Conservation (phyloP, 2,888 invertebrate species). For the Empis stercorea region DNA sequence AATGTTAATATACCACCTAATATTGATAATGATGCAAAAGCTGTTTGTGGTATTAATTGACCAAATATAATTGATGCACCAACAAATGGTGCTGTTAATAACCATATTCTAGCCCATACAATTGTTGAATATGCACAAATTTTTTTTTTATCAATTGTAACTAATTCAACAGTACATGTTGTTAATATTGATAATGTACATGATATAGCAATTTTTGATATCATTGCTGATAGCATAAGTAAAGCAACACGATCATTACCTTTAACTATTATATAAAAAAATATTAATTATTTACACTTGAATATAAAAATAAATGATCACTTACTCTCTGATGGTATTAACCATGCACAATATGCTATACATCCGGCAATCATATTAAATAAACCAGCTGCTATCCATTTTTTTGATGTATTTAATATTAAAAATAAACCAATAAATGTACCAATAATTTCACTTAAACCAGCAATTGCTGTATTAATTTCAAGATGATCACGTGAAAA, state of each 20-base stretch:
- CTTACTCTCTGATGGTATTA: conserved; percentile 29
- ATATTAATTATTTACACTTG: not conserved
- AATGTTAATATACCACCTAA: conserved; percentile 30
- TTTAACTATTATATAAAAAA: conserved; percentile 17
- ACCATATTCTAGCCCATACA: conserved; percentile 36
- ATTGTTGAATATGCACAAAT: conserved; percentile 34
- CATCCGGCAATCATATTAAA: conserved; percentile 33
- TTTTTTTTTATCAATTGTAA: conserved; percentile 30
- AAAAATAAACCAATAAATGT: conserved; percentile 33
- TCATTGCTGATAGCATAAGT: conserved; percentile 35
- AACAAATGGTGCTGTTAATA: conserved; percentile 34
- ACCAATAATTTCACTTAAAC: conserved; percentile 32
- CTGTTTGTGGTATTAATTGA: conserved; percentile 32
- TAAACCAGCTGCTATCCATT: conserved; percentile 34
- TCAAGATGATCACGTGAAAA: conserved; percentile 36
- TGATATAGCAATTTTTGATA: conserved; percentile 36
- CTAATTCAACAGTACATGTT: conserved; percentile 35
- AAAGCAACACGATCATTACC: conserved; percentile 27
- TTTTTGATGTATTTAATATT: conserved; percentile 29
- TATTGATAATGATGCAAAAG: conserved; percentile 30
- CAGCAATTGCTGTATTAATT: conserved; percentile 36
- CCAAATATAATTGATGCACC: conserved; percentile 34
- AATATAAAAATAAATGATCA: not conserved
- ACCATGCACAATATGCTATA: conserved; percentile 32
- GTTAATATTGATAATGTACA: conserved; percentile 34